These are phyloP conservation scores for Meliscaeva auricollis DNA, from an alignment of 2,888 invertebrate genomes.

Conservation along the genomic window DNA sequence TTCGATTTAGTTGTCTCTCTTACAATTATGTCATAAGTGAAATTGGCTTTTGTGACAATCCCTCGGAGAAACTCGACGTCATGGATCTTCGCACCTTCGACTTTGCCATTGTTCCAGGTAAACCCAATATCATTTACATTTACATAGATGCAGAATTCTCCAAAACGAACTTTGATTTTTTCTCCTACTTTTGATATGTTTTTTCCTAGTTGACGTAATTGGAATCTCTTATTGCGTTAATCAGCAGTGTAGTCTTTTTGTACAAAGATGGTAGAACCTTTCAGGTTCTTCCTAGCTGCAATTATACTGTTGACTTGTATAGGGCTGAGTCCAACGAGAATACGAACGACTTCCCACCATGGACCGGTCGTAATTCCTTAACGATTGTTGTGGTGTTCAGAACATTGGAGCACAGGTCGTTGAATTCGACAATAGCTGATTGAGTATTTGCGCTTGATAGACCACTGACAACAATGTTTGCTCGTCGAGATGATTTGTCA, in stretches of 20 bases:
- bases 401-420: not conserved
- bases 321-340: slow-evolving; percentile 4
- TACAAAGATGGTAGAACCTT: not conserved
- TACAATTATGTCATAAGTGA: not conserved
- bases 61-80: not conserved
- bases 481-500: slow-evolving; percentile 1
- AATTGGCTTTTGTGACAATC: slow-evolving; percentile 1
- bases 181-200: not conserved
- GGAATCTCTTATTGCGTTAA: not conserved
- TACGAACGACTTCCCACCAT: not conserved
- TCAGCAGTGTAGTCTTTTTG: not conserved
- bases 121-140: not conserved
- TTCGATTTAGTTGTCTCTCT: not conserved
- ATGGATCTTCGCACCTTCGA: not conserved
- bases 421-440: slow-evolving; percentile 3
- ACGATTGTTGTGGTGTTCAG: not conserved
- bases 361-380: slow-evolving; percentile 5
- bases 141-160: not conserved
- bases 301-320: not conserved
- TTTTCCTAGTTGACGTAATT: not conserved
- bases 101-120: slow-evolving; percentile 7
- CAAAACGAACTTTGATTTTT: not conserved
- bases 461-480: slow-evolving; percentile 8
- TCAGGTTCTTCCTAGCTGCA: not conserved
- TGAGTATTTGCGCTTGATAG: not conserved